phyloP scores from a whole-genome alignment of 2,797 vertebrate species.

The Perodicticus potto region DNA sequence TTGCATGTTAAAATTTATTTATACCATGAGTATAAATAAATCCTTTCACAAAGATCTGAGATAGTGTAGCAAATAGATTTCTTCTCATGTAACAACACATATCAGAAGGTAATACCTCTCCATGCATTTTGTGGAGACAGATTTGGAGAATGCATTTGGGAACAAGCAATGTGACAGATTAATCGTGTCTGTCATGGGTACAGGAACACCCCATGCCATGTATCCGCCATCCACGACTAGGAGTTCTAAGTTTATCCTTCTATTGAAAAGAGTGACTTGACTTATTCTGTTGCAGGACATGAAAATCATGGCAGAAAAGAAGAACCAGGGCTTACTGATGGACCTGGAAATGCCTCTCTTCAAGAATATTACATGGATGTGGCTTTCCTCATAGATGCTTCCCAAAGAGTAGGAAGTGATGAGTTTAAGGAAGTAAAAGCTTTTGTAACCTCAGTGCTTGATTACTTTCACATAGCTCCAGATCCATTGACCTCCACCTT shows the following conservation, averaged over 20 bases:
- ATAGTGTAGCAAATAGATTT: not conserved
- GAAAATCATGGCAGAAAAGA: constrained; percentile 78
- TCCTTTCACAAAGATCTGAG: constrained; percentile 25
- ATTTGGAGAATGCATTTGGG: not conserved
- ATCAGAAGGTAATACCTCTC: not conserved
- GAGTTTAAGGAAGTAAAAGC: constrained; percentile 83
- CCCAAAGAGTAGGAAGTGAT: constrained; percentile 73
- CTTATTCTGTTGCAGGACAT: constrained; percentile 78
- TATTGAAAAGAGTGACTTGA: constrained; percentile 53
- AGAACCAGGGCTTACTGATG: constrained; percentile 63
- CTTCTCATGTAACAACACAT: not conserved
- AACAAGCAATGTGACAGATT: not conserved
- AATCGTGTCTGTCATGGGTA: not conserved
- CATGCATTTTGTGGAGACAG: not conserved
- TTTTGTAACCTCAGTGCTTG: constrained; percentile 81
- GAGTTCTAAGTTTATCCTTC: constrained; percentile 45
- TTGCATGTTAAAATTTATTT: not conserved
- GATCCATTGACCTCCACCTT: constrained; percentile 65
- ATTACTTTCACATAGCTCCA: constrained; percentile 81
- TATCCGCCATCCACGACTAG: not conserved
- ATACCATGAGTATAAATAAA: not conserved
- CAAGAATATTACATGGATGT: constrained; percentile 80
- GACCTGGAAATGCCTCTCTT: not conserved
- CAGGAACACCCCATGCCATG: not conserved
- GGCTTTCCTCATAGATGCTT: constrained; percentile 86